Conservation (phyloP, 2,797 vertebrate species). For the Eulemur albifrons region DNA sequence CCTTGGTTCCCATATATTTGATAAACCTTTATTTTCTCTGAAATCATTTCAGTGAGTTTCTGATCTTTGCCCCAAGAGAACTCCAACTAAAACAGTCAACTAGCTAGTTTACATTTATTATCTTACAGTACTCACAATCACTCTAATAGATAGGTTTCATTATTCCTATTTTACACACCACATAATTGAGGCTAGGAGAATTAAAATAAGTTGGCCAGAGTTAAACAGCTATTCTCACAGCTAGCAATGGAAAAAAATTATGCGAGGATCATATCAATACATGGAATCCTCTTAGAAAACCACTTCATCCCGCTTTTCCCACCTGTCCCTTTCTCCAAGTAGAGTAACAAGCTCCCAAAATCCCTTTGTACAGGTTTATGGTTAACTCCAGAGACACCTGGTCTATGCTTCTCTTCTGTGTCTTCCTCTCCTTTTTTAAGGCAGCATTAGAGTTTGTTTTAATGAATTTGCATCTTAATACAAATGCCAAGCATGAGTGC, state of each 20-base stretch:
- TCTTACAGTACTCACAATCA: background rate
- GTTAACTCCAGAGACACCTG: background rate
- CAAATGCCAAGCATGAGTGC: background rate
- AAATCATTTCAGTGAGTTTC: background rate
- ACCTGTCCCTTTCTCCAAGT: background rate
- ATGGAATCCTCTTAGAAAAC: background rate
- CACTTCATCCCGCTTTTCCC: background rate
- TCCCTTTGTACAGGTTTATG: background rate
- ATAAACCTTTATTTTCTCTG: background rate
- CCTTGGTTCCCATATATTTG: background rate
- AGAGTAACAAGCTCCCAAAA: background rate
- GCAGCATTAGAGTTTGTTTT: background rate
- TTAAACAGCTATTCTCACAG: background rate
- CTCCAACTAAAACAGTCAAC: background rate
- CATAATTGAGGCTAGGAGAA: background rate
- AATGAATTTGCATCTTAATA: background rate
- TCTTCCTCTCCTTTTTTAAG: background rate
- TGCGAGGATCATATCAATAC: background rate
- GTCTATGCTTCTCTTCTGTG: background rate
- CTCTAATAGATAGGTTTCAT: background rate
- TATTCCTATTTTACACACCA: background rate
- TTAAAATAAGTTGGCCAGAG: background rate
- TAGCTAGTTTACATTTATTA: background rate
- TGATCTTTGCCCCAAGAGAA: background rate
- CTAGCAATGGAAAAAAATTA: background rate